These are phyloP conservation scores for Linnaemya vulpina DNA, from an alignment of 2,888 invertebrate species.

Conservation along the genomic window DNA sequence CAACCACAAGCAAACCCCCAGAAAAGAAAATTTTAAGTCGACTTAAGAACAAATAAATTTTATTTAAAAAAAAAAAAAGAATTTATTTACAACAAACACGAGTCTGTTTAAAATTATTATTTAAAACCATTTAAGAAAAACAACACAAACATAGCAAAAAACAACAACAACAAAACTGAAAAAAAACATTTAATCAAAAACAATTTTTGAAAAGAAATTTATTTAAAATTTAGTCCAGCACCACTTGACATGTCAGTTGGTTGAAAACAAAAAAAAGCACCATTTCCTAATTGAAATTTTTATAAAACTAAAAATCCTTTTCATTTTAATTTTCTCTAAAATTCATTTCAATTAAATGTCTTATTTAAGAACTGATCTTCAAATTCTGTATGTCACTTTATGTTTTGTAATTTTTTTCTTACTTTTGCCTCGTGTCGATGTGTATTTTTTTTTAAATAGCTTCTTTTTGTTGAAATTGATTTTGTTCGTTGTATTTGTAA, in stretches of 20 bases:
- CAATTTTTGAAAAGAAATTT: background rate
- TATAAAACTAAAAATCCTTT: background rate
- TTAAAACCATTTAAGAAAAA: constrained; percentile 4
- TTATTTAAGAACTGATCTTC: background rate
- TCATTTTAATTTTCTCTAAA: background rate
- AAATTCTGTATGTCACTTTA: constrained; percentile 1
- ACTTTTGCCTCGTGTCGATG: background rate
- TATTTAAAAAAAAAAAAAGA: constrained; percentile 3
- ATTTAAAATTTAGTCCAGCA: background rate
- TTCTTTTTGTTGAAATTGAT: background rate
- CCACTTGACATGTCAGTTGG: no score
- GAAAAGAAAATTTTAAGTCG: constrained; percentile 10
- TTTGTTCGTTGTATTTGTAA: background rate
- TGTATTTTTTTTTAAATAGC: background rate
- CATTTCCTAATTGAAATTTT: background rate
- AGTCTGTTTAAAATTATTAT: background rate
- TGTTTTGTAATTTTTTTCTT: background rate
- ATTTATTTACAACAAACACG: background rate
- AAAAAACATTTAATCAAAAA: background rate
- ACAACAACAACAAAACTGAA: background rate
- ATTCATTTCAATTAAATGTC: constrained; percentile 9
- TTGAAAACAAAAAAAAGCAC: no score
- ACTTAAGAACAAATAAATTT: constrained; percentile 16
- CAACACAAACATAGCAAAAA: constrained; percentile 53
- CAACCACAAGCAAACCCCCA: constrained; percentile 10